phyloP scores from a whole-genome alignment of 2,888 invertebrate species.

The Agrotis exclamationis region DNA sequence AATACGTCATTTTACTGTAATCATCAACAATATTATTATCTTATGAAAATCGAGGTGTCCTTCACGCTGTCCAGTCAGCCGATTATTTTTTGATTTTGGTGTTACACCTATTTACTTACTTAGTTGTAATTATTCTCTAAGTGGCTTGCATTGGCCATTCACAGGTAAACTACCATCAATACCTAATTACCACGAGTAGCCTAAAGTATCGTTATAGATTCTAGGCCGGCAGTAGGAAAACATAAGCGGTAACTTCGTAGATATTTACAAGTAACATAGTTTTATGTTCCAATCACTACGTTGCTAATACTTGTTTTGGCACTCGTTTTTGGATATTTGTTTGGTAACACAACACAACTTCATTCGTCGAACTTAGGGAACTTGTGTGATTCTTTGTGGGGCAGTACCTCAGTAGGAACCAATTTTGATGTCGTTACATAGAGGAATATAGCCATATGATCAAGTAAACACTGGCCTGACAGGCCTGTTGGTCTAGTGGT shows the following conservation, averaged over 20 bases:
- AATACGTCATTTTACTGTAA: conserved; percentile 32
- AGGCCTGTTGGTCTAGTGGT: too few relatives aligned
- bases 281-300: conserved; percentile 31
- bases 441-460: background rate
- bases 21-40: conserved; percentile 18
- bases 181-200: conserved; percentile 18
- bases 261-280: conserved; percentile 30
- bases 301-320: conserved; percentile 56
- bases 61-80: conserved; percentile 52
- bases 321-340: conserved; percentile 44
- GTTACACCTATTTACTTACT: background rate
- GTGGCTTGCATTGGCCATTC: conserved; percentile 5
- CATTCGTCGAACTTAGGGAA: conserved; percentile 21
- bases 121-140: conserved; percentile 3
- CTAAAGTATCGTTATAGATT: conserved; percentile 29
- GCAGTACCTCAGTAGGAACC: conserved; percentile 1
- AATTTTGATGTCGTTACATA: background rate
- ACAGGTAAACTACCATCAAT: conserved; percentile 13
- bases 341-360: conserved; percentile 34
- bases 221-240: conserved; percentile 59
- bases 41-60: conserved; percentile 68
- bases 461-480: too few relatives aligned
- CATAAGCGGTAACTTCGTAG: conserved; percentile 15
- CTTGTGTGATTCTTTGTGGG: conserved; percentile 8
- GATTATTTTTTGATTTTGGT: conserved; percentile 7